These are phyloP conservation scores for Apostichopus leukothele DNA, from an alignment of 53 echinoderm and acorn worm species.

Conservation along the genomic window DNA sequence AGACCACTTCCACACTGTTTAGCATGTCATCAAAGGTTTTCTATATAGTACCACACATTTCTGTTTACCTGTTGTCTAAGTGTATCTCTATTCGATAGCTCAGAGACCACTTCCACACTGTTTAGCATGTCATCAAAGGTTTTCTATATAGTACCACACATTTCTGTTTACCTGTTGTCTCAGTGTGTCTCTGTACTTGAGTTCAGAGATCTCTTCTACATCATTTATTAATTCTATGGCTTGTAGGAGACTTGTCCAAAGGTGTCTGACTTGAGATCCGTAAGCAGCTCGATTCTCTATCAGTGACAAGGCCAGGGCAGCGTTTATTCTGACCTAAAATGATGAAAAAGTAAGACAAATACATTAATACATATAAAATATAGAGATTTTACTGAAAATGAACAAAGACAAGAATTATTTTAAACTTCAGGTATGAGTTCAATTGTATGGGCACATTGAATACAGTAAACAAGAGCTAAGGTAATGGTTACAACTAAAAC, in stretches of 20 bases:
- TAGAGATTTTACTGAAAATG: too few species aligned
- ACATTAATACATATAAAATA: neutral
- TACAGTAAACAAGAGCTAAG: too few species aligned
- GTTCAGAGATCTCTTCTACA: constrained; percentile 83
- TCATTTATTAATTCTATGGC: constrained; percentile 84
- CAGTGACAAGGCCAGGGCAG: constrained; percentile 81
- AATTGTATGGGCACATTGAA: too few species aligned
- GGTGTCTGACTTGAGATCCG: constrained; percentile 69
- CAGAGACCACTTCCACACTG: constrained; percentile 79
- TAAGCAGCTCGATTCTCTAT: constrained; percentile 63
- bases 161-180: constrained; percentile 73
- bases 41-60: neutral
- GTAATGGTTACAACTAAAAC: too few species aligned
- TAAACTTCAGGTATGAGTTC: too few species aligned
- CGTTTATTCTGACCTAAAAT: constrained; percentile 87
- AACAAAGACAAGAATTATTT: too few species aligned
- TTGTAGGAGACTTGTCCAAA: constrained; percentile 77
- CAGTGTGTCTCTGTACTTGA: constrained; percentile 92
- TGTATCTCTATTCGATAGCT: constrained; percentile 91
- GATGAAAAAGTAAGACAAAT: neutral
- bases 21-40: too few species aligned
- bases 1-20: constrained; percentile 79
- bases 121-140: constrained; percentile 7
- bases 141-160: too few species aligned
- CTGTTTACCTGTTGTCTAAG: constrained; percentile 78